phyloP scores from a whole-genome alignment of 2,113 vertebrate genomes.

The Anarhynchus alexandrinus region DNA sequence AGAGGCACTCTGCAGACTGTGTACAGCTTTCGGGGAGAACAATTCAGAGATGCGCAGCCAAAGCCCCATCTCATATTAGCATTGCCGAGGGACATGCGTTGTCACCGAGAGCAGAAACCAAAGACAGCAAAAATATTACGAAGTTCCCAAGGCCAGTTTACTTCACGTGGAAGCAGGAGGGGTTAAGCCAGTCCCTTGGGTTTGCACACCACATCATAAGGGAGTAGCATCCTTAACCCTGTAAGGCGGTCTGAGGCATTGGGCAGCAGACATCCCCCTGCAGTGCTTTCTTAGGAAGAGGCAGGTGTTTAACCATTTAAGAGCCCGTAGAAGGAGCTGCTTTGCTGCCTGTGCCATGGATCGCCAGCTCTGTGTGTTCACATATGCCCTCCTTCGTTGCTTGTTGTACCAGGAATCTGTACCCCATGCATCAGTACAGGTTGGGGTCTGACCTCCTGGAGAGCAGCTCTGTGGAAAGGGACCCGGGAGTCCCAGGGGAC shows the following conservation, averaged over 20 bases:
- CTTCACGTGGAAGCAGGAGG: background rate
- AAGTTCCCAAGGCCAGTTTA: background rate
- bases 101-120: background rate
- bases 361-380: background rate
- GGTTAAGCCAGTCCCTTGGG: background rate
- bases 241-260: no score
- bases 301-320: background rate
- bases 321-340: slow-evolving; percentile 24
- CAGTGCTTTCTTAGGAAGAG: background rate
- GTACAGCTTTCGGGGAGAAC: background rate
- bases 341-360: background rate
- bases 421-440: no score
- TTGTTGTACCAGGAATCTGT: accelerated
- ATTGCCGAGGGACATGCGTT: background rate
- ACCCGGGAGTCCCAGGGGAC: no score
- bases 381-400: background rate
- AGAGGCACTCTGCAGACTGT: background rate
- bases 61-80: background rate
- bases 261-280: background rate
- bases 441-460: no score
- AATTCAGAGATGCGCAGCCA: background rate
- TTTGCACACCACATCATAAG: background rate
- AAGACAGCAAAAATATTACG: background rate
- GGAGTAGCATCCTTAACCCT: background rate
- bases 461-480: no score